Evolutionary conservation across 2,797 vertebrate genomes (phyloP), one percentile per base, ranked within the genome.

Genomic region (Megaceryle alcyon): DNA sequence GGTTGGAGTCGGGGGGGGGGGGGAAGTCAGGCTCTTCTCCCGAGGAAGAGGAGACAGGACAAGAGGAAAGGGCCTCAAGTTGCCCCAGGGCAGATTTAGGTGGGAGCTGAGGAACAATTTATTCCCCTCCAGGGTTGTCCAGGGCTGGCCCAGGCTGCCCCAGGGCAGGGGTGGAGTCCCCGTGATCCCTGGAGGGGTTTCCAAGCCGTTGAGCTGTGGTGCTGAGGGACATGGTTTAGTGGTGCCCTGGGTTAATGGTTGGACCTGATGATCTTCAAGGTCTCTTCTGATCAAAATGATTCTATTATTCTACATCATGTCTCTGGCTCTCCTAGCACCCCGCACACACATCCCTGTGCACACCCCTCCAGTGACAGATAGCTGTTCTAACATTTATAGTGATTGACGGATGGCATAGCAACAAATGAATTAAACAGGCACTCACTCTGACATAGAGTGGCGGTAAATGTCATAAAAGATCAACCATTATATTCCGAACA

Each of bases 401-500:
- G 96, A 97, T 44, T 91, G 96, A 97, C 25, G 3, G 92, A 26
- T 88, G 90, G 85, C 94, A 92, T 43, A 97, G 96, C 96, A 97
- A 94, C 92, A 95, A 79, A 92, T 94, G 92, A 95, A 96, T 96
- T 92, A 94, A 95, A 82, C 63, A 91, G 91, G 82, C 78, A 6
- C 81, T 12, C 5, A 17, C 28, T 35, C 85, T 20, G 49, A 83
- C 91, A 92, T 33, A 48, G 49, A 91, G 71, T 16, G 46, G 96
- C 31, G 59, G 86, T 92, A 95, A 97, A 97, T 95, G 96, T 96
- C 97, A 97, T 84, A 94, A 92, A 95, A 96, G 92, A 97, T 97
- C 95, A 97, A 60, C 66, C 78, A 61, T 54, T 31, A 33, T 31
- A 28, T 19, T 54, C 56, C 12, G 25, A 94, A 65, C 54, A 2